These are phyloP conservation scores for Zeuzera pyrina DNA, from an alignment of 2,888 invertebrate genomes.

Conservation along the genomic window DNA sequence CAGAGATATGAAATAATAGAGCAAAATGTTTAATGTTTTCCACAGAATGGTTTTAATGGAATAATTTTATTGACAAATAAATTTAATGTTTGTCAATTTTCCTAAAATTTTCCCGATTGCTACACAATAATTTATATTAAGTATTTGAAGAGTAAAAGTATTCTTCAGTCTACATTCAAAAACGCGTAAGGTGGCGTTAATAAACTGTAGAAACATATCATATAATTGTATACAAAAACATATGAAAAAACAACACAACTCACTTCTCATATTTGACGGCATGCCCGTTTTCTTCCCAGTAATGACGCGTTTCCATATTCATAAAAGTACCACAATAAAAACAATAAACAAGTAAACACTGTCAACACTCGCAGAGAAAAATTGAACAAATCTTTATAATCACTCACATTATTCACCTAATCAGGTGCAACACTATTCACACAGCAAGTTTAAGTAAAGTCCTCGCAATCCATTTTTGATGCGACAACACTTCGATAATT, in stretches of 20 bases:
- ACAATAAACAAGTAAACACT: constrained; percentile 28
- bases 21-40: too few relatives aligned
- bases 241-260: constrained; percentile 19
- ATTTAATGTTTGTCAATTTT: too few relatives aligned
- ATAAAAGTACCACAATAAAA: constrained; percentile 31
- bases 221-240: background rate
- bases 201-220: too few relatives aligned
- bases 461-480: constrained; percentile 37
- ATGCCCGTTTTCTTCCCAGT: constrained; percentile 63
- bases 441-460: constrained; percentile 28
- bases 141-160: too few relatives aligned
- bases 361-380: constrained; percentile 28
- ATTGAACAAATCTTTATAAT: constrained; percentile 19
- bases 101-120: too few relatives aligned
- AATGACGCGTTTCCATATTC: constrained; percentile 60
- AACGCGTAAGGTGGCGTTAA: too few relatives aligned
- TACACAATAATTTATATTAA: too few relatives aligned
- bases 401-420: too few relatives aligned
- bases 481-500: constrained; percentile 22
- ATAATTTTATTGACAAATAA: too few relatives aligned
- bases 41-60: too few relatives aligned
- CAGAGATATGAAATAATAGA: too few relatives aligned
- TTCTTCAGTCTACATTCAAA: too few relatives aligned
- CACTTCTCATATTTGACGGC: constrained; percentile 61
- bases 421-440: constrained; percentile 31